These are phyloP conservation scores for Phrynosoma blainvillii DNA, from an alignment of 2,113 vertebrate genomes.

Conservation along the genomic window DNA sequence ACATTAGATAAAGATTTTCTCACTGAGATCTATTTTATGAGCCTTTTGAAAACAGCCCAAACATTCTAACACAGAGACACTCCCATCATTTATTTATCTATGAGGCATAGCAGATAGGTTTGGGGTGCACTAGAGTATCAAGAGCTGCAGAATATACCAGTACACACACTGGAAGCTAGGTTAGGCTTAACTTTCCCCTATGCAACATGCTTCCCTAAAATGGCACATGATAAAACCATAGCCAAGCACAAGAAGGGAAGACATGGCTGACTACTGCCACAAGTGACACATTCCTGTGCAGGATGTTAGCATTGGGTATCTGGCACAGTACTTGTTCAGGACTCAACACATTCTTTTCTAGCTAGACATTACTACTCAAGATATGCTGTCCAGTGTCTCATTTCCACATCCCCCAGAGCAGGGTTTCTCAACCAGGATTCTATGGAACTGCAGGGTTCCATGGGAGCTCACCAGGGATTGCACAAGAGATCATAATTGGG, in stretches of 20 bases:
- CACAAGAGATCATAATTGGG: too few relatives aligned
- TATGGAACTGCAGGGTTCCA: too few relatives aligned
- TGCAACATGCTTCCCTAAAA: background rate
- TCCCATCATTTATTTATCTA: background rate
- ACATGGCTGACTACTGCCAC: background rate
- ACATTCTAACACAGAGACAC: background rate
- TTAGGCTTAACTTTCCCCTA: background rate
- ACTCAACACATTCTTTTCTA: background rate
- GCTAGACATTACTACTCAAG: background rate
- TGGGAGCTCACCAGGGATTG: too few relatives aligned
- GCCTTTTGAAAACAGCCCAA: background rate
- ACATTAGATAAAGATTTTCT: background rate
- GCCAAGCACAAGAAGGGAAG: background rate
- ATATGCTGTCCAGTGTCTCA: too few relatives aligned
- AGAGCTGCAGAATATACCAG: background rate
- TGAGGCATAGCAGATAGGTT: background rate
- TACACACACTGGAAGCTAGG: too few relatives aligned
- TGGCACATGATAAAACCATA: background rate
- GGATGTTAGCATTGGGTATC: background rate
- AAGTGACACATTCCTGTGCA: background rate
- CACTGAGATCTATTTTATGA: background rate
- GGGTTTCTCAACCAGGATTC: too few relatives aligned
- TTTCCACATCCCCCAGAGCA: too few relatives aligned
- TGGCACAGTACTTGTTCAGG: background rate
- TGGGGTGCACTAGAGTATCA: background rate